phyloP scores from a whole-genome alignment of 2,797 vertebrate species.

The Platalea minor region DNA sequence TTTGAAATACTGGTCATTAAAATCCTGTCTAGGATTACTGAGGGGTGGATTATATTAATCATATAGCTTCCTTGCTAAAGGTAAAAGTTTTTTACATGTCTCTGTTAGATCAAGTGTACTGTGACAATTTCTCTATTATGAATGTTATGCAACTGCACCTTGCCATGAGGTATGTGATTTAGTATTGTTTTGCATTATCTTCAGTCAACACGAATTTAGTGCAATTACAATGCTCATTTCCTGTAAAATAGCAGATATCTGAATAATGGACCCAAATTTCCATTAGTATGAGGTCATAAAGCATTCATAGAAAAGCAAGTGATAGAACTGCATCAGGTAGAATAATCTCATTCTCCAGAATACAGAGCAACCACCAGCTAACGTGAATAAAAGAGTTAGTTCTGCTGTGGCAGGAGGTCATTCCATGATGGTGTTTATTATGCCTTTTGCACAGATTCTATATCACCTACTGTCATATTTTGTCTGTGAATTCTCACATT shows the following conservation, averaged over 20 bases:
- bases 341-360: neutral
- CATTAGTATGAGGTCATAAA: slow-evolving; percentile 1
- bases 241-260: neutral
- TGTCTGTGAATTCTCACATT: neutral
- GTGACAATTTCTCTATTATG: neutral
- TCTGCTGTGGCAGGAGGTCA: neutral
- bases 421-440: neutral
- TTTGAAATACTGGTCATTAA: neutral
- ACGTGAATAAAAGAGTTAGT: neutral
- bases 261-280: neutral
- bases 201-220: neutral
- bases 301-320: neutral
- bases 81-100: neutral
- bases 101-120: neutral
- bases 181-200: neutral
- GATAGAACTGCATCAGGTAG: neutral
- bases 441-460: neutral
- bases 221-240: neutral
- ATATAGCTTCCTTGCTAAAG: neutral
- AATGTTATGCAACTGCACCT: neutral
- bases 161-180: neutral
- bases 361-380: neutral
- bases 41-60: neutral
- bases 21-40: neutral
- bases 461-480: neutral